Base-by-base conservation (phyloP, 2,113 vertebrate genomes). In the Apistogramma diplotaenia region DNA sequence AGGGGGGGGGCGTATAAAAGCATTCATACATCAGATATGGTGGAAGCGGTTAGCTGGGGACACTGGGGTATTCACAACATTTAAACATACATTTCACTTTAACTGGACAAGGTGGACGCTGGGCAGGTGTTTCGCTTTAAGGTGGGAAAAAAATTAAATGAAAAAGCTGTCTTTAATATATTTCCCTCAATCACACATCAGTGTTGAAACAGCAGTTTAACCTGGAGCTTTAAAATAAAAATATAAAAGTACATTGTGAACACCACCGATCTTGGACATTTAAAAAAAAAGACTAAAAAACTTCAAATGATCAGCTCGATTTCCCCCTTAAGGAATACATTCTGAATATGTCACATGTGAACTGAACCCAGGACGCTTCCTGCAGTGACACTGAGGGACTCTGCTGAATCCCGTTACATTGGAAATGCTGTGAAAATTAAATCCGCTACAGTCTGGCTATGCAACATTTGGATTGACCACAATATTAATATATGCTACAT, bases 71-170 rank as follows among this genome's bases (percentile, higher is more conserved):
- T 79, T 89, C 79, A 91, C 88, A 91, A 93, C 89, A 90, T 87
- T 90, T 75, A 89, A 81, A 92, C 91, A 85, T 83, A 91, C 89
- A 90, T 87, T 91, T 89, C 81, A 92, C 84, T 89, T 87, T 62
- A 89, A 93, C 84, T 88, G 90, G 89, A 91, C 79, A 67, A 18
- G 62, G 37, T 65, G 31, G 79, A 73, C 62, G 46, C 62, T 67
- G 62, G 62, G 23, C 23, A 81, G 65, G 76, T 84, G 51, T 79
- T 33, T 77, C 87, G 15, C 67, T 85, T 57, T 61, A 8, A 55
- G 37, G 73, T 2, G n/a, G 40, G 11, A 33, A 74, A 84, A 55
- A 40, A 55, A 62, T 15, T 78, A 77, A 60, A 72, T 55, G 23
- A 70, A 70, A 70, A 70, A 70, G 40, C 71, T 76, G 49, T 84